Conservation (phyloP, 2,888 invertebrate genomes). For the Monopis laevigella region DNA sequence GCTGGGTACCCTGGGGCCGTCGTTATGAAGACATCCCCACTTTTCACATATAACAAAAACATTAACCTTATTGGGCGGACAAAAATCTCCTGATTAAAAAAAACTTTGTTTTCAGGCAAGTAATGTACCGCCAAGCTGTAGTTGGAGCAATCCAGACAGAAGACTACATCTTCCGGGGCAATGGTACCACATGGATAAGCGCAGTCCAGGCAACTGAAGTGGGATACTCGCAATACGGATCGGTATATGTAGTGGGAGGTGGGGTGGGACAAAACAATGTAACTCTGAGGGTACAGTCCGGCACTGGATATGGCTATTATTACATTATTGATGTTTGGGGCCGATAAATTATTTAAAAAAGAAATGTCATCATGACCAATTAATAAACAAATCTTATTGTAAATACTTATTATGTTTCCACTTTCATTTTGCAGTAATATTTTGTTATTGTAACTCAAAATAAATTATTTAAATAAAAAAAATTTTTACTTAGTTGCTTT, state of each 20-base stretch:
- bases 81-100: too few relatives aligned
- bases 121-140: slow-evolving; percentile 24
- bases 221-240: slow-evolving; percentile 36
- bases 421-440: too few relatives aligned
- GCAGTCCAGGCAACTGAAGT: slow-evolving; percentile 35
- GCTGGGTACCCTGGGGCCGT: too few relatives aligned
- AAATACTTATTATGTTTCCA: too few relatives aligned
- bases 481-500: too few relatives aligned
- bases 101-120: too few relatives aligned
- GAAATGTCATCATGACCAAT: not conserved
- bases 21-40: too few relatives aligned
- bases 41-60: too few relatives aligned
- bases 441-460: too few relatives aligned
- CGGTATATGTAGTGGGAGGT: slow-evolving; percentile 26
- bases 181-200: slow-evolving; percentile 30
- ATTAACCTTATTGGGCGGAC: too few relatives aligned
- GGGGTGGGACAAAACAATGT: slow-evolving; percentile 33
- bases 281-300: slow-evolving; percentile 35
- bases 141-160: slow-evolving; percentile 36
- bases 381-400: too few relatives aligned
- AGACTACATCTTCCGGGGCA: slow-evolving; percentile 38
- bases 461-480: too few relatives aligned
- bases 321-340: slow-evolving; percentile 35
- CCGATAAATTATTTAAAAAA: not conserved
- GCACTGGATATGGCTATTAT: slow-evolving; percentile 39